Conservation (phyloP, 2,888 invertebrate species). For the Autographa pulchrina region DNA sequence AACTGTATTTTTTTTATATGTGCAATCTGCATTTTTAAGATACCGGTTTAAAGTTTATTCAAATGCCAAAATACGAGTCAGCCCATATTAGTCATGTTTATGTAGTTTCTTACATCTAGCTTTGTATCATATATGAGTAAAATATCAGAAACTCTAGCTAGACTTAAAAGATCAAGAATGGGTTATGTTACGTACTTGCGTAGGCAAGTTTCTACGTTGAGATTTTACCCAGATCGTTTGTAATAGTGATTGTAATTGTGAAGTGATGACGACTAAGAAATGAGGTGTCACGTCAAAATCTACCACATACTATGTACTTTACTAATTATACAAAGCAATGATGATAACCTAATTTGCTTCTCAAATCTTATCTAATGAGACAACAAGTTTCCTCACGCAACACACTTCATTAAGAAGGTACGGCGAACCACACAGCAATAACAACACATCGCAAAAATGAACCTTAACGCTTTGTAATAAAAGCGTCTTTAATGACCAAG, state of each 20-base stretch:
- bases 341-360: conserved; percentile 26
- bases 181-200: too few relatives aligned
- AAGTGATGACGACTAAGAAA: background rate
- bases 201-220: too few relatives aligned
- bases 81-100: too few relatives aligned
- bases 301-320: background rate
- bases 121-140: conserved; percentile 8
- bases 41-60: conserved; percentile 11
- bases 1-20: background rate
- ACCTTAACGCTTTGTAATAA: background rate
- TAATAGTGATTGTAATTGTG: too few relatives aligned
- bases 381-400: conserved; percentile 15
- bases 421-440: background rate
- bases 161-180: too few relatives aligned
- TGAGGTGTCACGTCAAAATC: background rate
- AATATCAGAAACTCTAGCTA: conserved; percentile 11
- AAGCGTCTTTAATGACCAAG: background rate
- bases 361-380: conserved; percentile 26
- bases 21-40: background rate
- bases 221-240: too few relatives aligned
- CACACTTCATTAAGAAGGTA: conserved; percentile 17
- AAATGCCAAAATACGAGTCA: conserved; percentile 4
- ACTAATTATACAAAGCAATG: conserved; percentile 6
- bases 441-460: background rate
- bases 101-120: too few relatives aligned